Evolutionary conservation across 2,888 invertebrate genomes (phyloP), one percentile per base, ranked within the genome.

Genomic region (Protodeltote pygarga): DNA sequence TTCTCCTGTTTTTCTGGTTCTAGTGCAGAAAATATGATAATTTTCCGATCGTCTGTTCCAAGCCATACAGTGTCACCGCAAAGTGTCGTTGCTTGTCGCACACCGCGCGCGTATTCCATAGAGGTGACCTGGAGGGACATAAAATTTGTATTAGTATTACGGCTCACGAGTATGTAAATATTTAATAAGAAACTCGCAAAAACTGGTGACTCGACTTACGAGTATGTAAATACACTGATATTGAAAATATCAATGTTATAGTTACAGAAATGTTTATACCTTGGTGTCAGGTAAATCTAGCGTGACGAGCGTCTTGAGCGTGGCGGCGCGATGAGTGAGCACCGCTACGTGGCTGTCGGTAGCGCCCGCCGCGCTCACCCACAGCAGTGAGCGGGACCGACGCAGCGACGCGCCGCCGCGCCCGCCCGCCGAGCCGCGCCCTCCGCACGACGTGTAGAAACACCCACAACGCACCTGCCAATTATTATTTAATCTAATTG

Each of bases 391-490:
- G 71, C 96, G 95, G 52, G 94, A 94, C 73, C 94, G 94, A 37
- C 94, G 94, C 53, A 94, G 93, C 0, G 78, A 51, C 32, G 77
- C 79, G 45, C 95, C 93, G 42, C 76, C 58, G 41, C 75, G 85
- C 34, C 89, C 81, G 33, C 86, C n/a, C 32, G 77, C 79, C 44
- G 95, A 93, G 42, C 76, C 58, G 41, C 75, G 85, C 34, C 89
- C 81, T 32, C 86, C 85, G 10, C 62, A 44, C 93, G 74, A 94
- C 71, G 95, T 95, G 87, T 97, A 97, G 91, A 96, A 97, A 80
- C 97, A 97, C 16, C 97, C 97, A 93, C 97, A 97, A 79, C 96
- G 96, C 59, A 97, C 97, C 97, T 97, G 76, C 0, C 2, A n/a
- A 5, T 1, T 0, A n/a, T 0, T 0, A 15, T 10, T 2, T 16